Percentiles rank a stretch among this genome's conserved stretches.
Conservation (phyloP, 2,888 invertebrate species). For the Polydrusus tereticollis region DNA sequence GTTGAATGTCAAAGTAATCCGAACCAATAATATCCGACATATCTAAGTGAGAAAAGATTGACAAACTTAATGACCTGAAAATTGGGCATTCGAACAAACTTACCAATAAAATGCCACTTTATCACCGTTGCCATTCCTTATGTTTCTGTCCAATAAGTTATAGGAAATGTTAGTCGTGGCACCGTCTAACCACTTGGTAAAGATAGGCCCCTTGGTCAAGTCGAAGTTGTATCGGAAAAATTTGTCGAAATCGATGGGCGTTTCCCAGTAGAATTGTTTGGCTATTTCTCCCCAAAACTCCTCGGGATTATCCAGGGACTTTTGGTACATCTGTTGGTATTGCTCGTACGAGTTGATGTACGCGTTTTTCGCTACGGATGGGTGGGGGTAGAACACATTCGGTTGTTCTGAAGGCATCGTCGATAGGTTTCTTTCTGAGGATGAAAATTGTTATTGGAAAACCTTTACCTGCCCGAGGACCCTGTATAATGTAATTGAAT, state of each 20-base stretch:
- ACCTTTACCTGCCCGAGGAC: too few relatives aligned
- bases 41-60: too few relatives aligned
- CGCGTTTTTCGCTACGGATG: conserved; percentile 71
- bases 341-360: conserved; percentile 80
- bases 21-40: too few relatives aligned
- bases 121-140: conserved; percentile 89
- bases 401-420: conserved; percentile 72
- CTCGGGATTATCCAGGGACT: conserved; percentile 89
- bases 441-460: too few relatives aligned
- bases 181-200: conserved; percentile 95
- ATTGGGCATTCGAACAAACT: conserved; percentile 67
- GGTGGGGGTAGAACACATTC: conserved; percentile 72
- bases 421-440: background rate
- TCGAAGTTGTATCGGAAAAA: conserved; percentile 95
- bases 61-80: too few relatives aligned
- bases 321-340: conserved; percentile 86
- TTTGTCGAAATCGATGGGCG: conserved; percentile 78
- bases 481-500: too few relatives aligned
- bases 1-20: too few relatives aligned
- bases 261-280: conserved; percentile 95
- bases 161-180: conserved; percentile 96
- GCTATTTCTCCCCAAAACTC: conserved; percentile 95
- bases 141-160: conserved; percentile 93
- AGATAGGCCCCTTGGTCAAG: conserved; percentile 87
- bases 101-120: conserved; percentile 96